Evolutionary conservation across 2,113 vertebrate species (phyloP).

Genomic region (Mellivora capensis): DNA sequence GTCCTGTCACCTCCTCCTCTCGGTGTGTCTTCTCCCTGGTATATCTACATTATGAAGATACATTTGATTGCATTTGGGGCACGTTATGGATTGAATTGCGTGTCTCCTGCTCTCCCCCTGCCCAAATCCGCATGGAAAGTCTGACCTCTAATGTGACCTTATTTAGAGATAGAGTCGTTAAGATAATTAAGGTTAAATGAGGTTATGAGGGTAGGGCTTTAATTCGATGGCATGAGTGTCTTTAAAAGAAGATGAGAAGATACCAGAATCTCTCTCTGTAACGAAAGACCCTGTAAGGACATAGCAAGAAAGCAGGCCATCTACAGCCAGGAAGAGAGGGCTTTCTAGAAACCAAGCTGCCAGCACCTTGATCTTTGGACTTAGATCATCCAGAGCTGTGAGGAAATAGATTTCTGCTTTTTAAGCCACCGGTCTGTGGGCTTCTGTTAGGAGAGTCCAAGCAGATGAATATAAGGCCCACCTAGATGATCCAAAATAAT

Average conservation of each 20-base stretch:
- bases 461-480: not conserved
- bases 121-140: not conserved
- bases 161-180: not conserved
- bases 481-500: not conserved
- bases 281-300: not conserved
- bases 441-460: rapidly evolving
- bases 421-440: not conserved
- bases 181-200: not conserved
- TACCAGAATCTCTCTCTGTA: not conserved
- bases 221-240: not conserved
- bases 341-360: not conserved
- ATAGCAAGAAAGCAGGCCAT: not conserved
- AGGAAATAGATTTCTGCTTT: not conserved
- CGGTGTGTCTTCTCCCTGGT: not conserved
- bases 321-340: not conserved
- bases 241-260: not conserved
- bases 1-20: not conserved
- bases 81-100: not conserved
- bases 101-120: not conserved
- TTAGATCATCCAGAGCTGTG: not conserved
- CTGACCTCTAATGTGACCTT: not conserved
- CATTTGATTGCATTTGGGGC: not conserved
- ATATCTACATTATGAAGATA: not conserved
- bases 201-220: too few species aligned
- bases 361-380: not conserved